phyloP scores from a whole-genome alignment of 1,140 invertebrate genomes.

The Lepidostoma basale region DNA sequence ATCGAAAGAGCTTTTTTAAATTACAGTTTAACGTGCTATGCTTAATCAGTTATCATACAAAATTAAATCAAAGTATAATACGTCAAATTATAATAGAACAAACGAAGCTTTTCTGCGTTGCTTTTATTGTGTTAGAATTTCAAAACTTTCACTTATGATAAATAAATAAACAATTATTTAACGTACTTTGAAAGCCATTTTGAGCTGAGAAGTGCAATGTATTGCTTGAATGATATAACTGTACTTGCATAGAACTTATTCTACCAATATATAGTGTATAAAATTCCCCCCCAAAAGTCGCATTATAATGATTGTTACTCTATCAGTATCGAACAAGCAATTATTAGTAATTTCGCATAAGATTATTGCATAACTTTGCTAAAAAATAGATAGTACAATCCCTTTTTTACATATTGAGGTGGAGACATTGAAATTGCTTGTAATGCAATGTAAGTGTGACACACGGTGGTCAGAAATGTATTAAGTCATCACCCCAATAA shows the following conservation, averaged over 20 bases:
- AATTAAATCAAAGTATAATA: no score
- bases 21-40: no score
- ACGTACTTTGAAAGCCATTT: slow-evolving; percentile 21
- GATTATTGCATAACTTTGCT: not conserved
- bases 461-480: no score
- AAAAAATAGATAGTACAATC: slow-evolving; percentile 16
- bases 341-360: slow-evolving; percentile 10
- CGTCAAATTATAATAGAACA: not conserved
- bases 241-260: not conserved
- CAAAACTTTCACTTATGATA: no score
- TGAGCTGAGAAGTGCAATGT: not conserved
- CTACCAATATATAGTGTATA: not conserved
- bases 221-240: not conserved
- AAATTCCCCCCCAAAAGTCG: not conserved
- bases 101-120: no score
- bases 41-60: no score
- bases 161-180: not conserved
- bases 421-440: slow-evolving; percentile 12
- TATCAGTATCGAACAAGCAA: not conserved
- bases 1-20: no score
- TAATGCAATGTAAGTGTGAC: no score
- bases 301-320: not conserved
- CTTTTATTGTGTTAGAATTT: no score
- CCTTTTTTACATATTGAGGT: not conserved
- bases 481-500: no score